These are phyloP conservation scores for Pseudomyrmex pallidus DNA, from an alignment of 1,140 invertebrate genomes.

Conservation along the genomic window DNA sequence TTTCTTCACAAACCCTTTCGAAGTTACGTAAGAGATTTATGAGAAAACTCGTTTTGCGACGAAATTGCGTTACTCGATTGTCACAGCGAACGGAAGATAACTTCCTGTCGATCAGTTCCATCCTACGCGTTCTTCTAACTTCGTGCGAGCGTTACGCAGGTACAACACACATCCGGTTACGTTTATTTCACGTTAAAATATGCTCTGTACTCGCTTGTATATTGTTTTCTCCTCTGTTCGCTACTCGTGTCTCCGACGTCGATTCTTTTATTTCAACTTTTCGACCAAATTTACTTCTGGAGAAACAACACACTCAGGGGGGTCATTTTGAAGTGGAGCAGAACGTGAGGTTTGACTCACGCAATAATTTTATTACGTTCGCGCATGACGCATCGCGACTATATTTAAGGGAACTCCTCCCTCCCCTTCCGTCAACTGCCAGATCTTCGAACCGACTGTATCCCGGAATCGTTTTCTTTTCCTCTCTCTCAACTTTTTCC, in stretches of 20 bases:
- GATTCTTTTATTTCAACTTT: background rate
- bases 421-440: background rate
- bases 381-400: slow-evolving; percentile 67
- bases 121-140: slow-evolving; percentile 51
- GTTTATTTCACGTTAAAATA: background rate
- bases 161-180: background rate
- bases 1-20: too few species aligned
- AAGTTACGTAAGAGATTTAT: background rate
- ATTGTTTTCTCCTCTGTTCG: background rate
- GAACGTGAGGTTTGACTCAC: slow-evolving; percentile 67
- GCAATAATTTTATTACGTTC: slow-evolving; percentile 78
- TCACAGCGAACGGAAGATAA: slow-evolving; percentile 58
- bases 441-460: background rate
- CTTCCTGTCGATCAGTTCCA: slow-evolving; percentile 62
- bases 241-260: background rate
- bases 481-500: background rate
- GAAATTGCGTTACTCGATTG: slow-evolving; percentile 21
- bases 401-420: slow-evolving; percentile 75
- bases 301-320: background rate
- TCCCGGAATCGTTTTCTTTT: slow-evolving; percentile 9
- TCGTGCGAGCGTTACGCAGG: slow-evolving; percentile 29
- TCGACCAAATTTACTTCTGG: background rate
- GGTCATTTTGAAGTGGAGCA: slow-evolving; percentile 58
- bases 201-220: background rate
- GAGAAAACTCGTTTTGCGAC: background rate